Evolutionary conservation across 2,888 invertebrate species (phyloP).

Genomic region (Lasioglossum malachurum): DNA sequence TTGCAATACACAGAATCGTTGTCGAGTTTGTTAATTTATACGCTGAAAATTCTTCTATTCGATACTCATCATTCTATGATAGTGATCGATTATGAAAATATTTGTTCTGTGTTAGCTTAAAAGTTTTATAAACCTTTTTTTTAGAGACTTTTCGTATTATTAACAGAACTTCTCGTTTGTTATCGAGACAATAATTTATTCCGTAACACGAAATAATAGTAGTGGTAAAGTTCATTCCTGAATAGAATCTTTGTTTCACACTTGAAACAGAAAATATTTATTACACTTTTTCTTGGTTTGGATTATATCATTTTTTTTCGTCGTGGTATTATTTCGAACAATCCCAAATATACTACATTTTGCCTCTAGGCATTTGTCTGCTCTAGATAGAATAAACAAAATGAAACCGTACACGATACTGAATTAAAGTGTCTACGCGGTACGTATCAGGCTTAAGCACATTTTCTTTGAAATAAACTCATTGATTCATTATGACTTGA

Average conservation of each 20-base stretch:
- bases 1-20: conserved; percentile 10
- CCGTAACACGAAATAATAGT: conserved; percentile 21
- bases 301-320: not conserved
- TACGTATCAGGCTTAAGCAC: not conserved
- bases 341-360: not conserved
- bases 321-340: conserved; percentile 14
- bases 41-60: conserved; percentile 7
- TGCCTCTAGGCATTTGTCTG: not conserved
- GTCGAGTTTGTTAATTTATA: not conserved
- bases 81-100: conserved; percentile 35
- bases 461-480: not conserved
- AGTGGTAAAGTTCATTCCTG: not conserved
- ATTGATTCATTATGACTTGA: not conserved
- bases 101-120: not conserved
- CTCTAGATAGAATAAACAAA: not conserved
- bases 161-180: conserved; percentile 6
- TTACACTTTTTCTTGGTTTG: not conserved
- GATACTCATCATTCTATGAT: conserved; percentile 11
- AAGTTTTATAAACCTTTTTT: not conserved
- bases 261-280: conserved; percentile 3
- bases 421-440: conserved; percentile 1
- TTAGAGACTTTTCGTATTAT: conserved; percentile 26
- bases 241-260: not conserved
- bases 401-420: conserved; percentile 2
- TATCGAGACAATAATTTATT: conserved; percentile 20